A percentile compares a stretch with the other conserved stretches of the same genome.
These are phyloP conservation scores for Drosophila gunungcola DNA, from an alignment of 1,140 invertebrate species.

Conservation along the genomic window DNA sequence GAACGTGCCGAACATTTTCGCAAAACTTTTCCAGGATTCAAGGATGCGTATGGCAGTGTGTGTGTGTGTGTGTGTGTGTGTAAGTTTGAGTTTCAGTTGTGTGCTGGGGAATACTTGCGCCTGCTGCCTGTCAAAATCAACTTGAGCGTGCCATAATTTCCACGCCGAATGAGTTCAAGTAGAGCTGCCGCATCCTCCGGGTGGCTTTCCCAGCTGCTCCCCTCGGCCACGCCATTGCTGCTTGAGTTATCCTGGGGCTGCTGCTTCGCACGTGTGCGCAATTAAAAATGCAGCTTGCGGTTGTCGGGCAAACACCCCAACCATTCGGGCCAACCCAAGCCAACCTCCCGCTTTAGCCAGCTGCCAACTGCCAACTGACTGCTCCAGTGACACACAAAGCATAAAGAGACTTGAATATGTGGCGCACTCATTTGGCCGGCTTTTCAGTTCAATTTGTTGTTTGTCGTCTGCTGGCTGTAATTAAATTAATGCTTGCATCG, in stretches of 20 bases:
- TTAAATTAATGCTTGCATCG: constrained; percentile 75
- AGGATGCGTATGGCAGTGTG: constrained; percentile 45
- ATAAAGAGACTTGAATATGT: constrained; percentile 46
- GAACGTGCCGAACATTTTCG: constrained; percentile 62
- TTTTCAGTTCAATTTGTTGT: constrained; percentile 64
- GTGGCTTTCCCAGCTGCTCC: constrained; percentile 20
- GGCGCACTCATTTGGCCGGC: constrained; percentile 55
- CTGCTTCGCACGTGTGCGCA: constrained; percentile 70
- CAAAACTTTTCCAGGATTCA: constrained; percentile 66
- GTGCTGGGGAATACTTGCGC: constrained; percentile 40
- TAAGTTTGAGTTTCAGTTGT: constrained; percentile 35
- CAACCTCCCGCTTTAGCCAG: constrained; percentile 9
- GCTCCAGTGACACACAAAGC: constrained; percentile 76
- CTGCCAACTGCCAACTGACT: constrained; percentile 44
- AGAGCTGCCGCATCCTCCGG: constrained; percentile 54
- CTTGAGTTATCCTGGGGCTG: constrained; percentile 32
- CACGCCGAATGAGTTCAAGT: constrained; percentile 78
- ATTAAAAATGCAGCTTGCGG: constrained; percentile 82
- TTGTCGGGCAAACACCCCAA: constrained; percentile 56
- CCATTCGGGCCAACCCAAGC: constrained; percentile 4
- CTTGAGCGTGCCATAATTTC: constrained; percentile 78
- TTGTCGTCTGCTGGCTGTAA: constrained; percentile 53
- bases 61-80: constrained; percentile 5
- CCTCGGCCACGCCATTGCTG: constrained; percentile 1
- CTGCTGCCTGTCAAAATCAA: constrained; percentile 73